Percentiles rank a stretch among this genome's conserved stretches.
Evolutionary conservation across 2,888 invertebrate species (phyloP).

Genomic region (Teleiodes luculella): DNA sequence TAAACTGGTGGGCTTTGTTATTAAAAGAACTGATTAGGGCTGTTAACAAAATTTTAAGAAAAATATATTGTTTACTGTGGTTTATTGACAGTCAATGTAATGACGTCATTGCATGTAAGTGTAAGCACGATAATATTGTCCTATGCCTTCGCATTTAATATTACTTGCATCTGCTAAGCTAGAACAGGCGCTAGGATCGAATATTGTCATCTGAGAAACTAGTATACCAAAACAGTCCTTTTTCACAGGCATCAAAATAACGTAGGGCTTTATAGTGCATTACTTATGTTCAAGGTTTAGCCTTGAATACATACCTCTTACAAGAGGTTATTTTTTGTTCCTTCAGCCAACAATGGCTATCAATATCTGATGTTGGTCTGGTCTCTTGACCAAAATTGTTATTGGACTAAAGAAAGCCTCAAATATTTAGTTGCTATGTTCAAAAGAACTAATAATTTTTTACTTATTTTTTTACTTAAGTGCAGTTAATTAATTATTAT

Average conservation of each 20-base stretch:
- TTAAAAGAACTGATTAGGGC: background rate
- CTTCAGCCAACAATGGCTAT: conserved; percentile 31
- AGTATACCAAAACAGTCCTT: no score
- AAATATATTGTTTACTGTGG: conserved; percentile 63
- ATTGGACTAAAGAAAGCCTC: no score
- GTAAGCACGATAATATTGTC: conserved; percentile 14
- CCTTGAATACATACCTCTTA: conserved; percentile 41
- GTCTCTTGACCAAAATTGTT: no score
- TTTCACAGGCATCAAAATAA: background rate
- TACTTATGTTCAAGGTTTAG: conserved; percentile 25
- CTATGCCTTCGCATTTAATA: background rate
- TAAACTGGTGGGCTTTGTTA: background rate
- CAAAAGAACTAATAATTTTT: no score
- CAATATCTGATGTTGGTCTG: background rate
- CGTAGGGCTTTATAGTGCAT: background rate
- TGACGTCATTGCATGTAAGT: conserved; percentile 67
- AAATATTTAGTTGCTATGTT: no score
- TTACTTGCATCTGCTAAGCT: background rate
- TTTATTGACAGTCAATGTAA: conserved; percentile 73
- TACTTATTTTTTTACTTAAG: no score
- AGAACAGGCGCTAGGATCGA: background rate
- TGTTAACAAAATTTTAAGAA: conserved; percentile 7
- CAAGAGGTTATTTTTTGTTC: conserved; percentile 55
- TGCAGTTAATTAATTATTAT: no score
- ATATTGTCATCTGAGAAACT: no score